Evolutionary conservation across 1,140 invertebrate species (phyloP).

Genomic region (Euglossa dilemma): DNA sequence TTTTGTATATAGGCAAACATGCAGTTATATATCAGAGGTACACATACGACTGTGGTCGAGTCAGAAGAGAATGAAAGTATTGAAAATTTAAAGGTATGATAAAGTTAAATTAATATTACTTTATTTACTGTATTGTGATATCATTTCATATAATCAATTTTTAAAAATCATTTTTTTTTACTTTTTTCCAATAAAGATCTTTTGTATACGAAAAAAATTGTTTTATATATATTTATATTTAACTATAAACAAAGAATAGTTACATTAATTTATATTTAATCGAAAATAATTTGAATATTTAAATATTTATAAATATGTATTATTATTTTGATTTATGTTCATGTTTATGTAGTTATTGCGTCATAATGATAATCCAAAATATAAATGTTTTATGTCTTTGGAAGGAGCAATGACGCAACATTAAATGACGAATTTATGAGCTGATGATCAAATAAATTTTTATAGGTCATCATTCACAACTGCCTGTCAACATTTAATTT

Average conservation of each 20-base stretch:
- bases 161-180: neutral
- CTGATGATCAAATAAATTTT: constrained; percentile 24
- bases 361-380: constrained; percentile 23
- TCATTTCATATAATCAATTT: neutral
- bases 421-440: constrained; percentile 30
- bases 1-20: constrained; percentile 74
- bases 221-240: too few species aligned
- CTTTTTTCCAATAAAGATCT: too few species aligned
- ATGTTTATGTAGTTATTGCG: constrained; percentile 4
- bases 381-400: neutral
- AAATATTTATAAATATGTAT: neutral
- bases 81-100: constrained; percentile 84
- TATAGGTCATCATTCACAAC: constrained; percentile 16
- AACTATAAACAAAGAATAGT: too few species aligned
- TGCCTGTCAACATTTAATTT: constrained; percentile 1
- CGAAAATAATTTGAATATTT: too few species aligned
- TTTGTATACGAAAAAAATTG: too few species aligned
- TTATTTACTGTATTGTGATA: neutral
- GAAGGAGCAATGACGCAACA: constrained; percentile 36
- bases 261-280: too few species aligned
- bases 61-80: constrained; percentile 85
- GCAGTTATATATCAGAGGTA: constrained; percentile 86
- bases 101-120: neutral
- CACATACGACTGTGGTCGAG: constrained; percentile 84
- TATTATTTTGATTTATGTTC: neutral